Evolutionary conservation across 2,888 invertebrate species (phyloP).

Genomic region (Aromia moschata): DNA sequence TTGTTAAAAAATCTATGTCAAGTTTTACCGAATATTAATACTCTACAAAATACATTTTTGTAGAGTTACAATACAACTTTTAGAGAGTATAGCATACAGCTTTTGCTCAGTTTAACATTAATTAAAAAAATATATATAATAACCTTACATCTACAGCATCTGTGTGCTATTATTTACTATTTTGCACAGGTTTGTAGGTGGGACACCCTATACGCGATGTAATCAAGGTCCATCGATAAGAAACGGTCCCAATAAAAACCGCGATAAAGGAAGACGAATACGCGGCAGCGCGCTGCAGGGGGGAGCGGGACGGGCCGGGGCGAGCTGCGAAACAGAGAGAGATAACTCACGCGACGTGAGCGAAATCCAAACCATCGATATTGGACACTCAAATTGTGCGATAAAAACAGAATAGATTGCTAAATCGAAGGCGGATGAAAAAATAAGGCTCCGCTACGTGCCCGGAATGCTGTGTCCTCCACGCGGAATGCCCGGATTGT

Average conservation of each 20-base stretch:
- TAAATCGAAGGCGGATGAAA: constrained; percentile 61
- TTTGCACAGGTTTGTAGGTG: no score
- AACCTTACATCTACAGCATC: no score
- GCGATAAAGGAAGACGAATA: constrained; percentile 48
- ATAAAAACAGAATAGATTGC: constrained; percentile 62
- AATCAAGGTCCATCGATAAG: constrained; percentile 44
- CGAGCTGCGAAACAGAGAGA: constrained; percentile 24
- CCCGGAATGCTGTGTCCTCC: constrained; percentile 48
- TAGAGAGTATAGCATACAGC: no score
- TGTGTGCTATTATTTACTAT: no score
- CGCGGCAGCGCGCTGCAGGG: constrained; percentile 41
- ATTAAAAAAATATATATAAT: no score
- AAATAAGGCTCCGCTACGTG: constrained; percentile 60
- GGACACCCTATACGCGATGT: constrained; percentile 46
- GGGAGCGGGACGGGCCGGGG: constrained; percentile 34
- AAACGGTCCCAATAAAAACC: constrained; percentile 46
- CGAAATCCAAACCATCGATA: constrained; percentile 45
- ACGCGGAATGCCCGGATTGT: constrained; percentile 46
- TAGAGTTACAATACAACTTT: no score
- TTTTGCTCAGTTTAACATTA: no score
- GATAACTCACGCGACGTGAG: constrained; percentile 42
- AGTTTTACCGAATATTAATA: no score
- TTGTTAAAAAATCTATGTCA: no score
- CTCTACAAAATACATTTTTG: no score
- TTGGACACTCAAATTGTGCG: constrained; percentile 59